Evolutionary conservation across 92 coral and sea anemone genomes (phyloP).

Genomic region (Palythoa heliodiscus): DNA sequence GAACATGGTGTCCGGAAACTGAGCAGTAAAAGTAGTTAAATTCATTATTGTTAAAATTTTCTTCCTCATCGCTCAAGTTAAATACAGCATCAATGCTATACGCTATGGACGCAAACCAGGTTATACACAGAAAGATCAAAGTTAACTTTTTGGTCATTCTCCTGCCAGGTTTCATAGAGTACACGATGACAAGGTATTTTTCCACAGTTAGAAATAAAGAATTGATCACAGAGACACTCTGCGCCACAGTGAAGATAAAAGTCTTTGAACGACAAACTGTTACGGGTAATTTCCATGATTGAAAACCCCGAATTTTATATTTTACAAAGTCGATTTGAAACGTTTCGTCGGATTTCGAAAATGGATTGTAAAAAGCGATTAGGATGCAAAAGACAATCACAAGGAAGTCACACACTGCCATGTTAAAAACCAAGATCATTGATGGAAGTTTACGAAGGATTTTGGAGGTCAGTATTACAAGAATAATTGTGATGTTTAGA

Average conservation of each 20-base stretch:
- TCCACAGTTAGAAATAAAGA: constrained; percentile 2
- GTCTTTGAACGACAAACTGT: background rate
- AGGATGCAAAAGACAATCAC: too few relatives aligned
- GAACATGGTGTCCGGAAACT: background rate
- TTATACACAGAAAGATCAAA: background rate
- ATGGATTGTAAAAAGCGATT: too few relatives aligned
- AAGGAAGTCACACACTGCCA: too few relatives aligned
- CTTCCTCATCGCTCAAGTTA: background rate
- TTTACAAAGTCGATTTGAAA: background rate
- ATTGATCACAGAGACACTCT: constrained; percentile 59
- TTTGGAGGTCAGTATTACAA: too few relatives aligned
- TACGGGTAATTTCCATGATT: background rate
- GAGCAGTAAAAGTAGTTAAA: background rate
- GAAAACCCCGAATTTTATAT: background rate
- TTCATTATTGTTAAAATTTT: background rate
- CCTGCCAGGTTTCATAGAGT: constrained; percentile 1
- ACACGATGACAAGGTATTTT: constrained; percentile 41
- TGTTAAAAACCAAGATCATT: too few relatives aligned
- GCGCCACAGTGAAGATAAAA: background rate
- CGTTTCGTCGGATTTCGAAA: background rate
- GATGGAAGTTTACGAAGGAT: too few relatives aligned
- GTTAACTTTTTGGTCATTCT: background rate
- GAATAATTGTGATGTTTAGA: too few relatives aligned
- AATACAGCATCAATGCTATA: background rate
- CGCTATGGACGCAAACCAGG: background rate